Evolutionary conservation across 2,113 vertebrate genomes (phyloP).

Genomic region (Candoia aspera): DNA sequence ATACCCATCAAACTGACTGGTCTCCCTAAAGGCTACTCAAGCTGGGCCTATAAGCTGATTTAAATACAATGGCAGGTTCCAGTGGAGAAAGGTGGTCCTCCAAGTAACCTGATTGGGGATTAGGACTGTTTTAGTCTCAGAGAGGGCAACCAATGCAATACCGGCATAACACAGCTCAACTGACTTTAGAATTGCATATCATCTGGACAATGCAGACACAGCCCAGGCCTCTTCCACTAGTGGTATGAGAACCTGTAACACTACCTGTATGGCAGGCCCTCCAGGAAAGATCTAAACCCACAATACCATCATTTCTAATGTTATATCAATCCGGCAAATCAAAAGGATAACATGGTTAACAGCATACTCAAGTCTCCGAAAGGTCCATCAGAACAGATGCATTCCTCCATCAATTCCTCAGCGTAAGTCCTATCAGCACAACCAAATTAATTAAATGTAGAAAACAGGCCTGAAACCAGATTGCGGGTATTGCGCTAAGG

Average conservation of each 20-base stretch:
- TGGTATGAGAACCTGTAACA: background rate
- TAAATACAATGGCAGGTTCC: background rate
- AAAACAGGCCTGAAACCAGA: background rate
- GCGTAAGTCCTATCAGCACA: background rate
- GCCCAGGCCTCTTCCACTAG: background rate
- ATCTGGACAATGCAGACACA: background rate
- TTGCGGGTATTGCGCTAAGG: background rate
- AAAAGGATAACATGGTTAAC: background rate
- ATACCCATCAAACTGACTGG: background rate
- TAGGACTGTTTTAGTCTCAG: background rate
- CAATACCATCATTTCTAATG: background rate
- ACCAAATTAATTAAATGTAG: background rate
- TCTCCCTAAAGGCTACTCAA: background rate
- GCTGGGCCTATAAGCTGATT: background rate
- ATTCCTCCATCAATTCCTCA: background rate
- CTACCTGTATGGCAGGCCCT: background rate
- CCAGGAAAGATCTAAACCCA: background rate
- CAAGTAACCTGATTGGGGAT: background rate
- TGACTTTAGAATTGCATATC: background rate
- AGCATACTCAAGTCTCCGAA: background rate
- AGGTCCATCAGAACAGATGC: background rate
- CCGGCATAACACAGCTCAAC: background rate
- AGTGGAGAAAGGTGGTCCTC: background rate
- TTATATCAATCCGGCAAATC: background rate
- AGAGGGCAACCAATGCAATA: background rate